A percentile compares a stretch with the other conserved stretches of the same genome.
These are phyloP conservation scores for Odocoileus hemionus DNA, from an alignment of 2,113 vertebrate species.

Conservation along the genomic window DNA sequence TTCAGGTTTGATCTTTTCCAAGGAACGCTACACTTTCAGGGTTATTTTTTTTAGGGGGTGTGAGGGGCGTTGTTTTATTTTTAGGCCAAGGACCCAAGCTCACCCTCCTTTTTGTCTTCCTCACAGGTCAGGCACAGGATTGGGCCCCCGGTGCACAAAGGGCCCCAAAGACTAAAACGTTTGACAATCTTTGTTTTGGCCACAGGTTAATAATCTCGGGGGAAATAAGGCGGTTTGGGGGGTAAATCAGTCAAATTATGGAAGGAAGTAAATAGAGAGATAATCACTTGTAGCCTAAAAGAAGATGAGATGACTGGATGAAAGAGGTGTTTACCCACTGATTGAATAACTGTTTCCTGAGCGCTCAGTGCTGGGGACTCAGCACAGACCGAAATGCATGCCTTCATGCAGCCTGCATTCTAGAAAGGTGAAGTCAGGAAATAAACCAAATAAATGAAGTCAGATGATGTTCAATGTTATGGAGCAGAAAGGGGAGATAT, in stretches of 20 bases:
- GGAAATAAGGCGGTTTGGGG: background rate
- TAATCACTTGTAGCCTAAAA: background rate
- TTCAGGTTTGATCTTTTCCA: background rate
- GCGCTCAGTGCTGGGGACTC: background rate
- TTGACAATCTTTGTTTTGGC: background rate
- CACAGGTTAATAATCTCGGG: background rate
- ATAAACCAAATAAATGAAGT: background rate
- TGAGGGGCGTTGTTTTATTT: background rate
- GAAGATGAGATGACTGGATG: background rate
- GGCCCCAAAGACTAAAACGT: background rate
- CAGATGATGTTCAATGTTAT: background rate
- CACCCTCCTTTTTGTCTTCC: background rate
- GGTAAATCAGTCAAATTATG: background rate
- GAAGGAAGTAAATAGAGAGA: background rate
- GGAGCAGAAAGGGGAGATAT: background rate
- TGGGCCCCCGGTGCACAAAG: background rate
- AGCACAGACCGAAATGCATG: background rate
- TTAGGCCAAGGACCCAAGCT: background rate
- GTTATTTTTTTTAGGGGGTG: background rate
- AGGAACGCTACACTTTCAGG: background rate
- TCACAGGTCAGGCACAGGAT: background rate
- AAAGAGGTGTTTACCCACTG: background rate
- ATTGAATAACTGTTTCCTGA: background rate
- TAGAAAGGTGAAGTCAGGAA: background rate
- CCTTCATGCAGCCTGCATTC: background rate